These are phyloP conservation scores for Limosa lapponica DNA, from an alignment of 2,797 vertebrate species.

Conservation along the genomic window DNA sequence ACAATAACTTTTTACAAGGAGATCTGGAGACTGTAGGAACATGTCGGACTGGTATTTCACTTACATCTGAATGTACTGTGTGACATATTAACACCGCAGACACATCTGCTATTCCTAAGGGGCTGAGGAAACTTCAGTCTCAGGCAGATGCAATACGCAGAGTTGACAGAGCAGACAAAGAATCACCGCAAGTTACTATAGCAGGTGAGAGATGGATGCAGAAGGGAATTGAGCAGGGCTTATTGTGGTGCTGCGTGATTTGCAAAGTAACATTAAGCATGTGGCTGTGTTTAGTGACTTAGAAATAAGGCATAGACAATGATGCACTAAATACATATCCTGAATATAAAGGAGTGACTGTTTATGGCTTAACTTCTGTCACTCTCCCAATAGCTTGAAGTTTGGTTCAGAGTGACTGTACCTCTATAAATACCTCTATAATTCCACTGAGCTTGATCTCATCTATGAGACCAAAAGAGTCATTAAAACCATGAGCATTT, in stretches of 20 bases:
- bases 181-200: not conserved
- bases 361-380: not conserved
- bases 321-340: not conserved
- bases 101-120: not conserved
- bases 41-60: not conserved
- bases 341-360: not conserved
- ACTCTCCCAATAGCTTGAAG: not conserved
- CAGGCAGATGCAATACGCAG: not conserved
- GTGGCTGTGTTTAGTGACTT: not conserved
- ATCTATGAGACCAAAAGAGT: not conserved
- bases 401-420: not conserved
- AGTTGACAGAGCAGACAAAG: conserved; percentile 49
- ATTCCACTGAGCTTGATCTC: not conserved
- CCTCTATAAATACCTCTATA: not conserved
- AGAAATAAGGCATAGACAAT: not conserved
- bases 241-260: not conserved
- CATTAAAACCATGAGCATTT: not conserved
- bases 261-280: not conserved
- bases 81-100: conserved; percentile 10
- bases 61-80: not conserved
- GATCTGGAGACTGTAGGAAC: not conserved
- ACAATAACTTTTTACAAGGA: not conserved
- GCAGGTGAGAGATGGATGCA: conserved; percentile 36
- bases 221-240: not conserved
- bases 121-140: conserved; percentile 28